Evolutionary conservation across 2,888 invertebrate genomes (phyloP), one percentile per base, ranked within the genome.

Genomic region (Cataglyphis albicans): DNA sequence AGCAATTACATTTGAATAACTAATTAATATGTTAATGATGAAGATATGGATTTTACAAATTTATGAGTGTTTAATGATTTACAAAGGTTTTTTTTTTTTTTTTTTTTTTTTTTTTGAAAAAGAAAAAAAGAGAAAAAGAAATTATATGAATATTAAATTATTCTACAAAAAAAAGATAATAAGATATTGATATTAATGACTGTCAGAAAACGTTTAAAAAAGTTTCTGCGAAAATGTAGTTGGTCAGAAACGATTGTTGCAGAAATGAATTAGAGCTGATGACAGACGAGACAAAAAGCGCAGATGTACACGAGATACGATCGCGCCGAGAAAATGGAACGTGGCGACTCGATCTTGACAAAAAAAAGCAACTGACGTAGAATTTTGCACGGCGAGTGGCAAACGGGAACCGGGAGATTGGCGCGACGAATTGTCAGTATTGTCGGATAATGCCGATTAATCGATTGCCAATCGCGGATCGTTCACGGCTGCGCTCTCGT

Each of bases 371-470:
- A 70, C 55, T 64, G 82, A 75, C 48, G 41, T 64, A 52, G 44
- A 70, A 73, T 61, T 75, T 73, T 44, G 35, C 78, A 80, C 65
- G 74, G 65, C 55, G 81, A 78, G 55, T 59, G 63, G 70, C 57
- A 84, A 87, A 76, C 61, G 85, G 72, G 86, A 88, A 87, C 83
- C 84, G 84, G 48, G 21, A 57, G 91, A 91, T 91, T 82, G 84
- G 80, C 91, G 88, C 35, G 84, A 81, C 91, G 88, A 89, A 91
- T 91, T 75, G 84, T 61, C 75, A 84, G 68, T 85, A 89, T 88
- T 85, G 87, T 86, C 84, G 64, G 78, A 76, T 84, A 76, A 85
- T 84, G 85, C 88, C 90, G 88, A 90, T 90, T 90, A 88, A 89
- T 86, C 81, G 84, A 85, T 70, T 76, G 75, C 55, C 81, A 82